A percentile compares a stretch with the other conserved stretches of the same genome.
Evolutionary conservation across 2,797 vertebrate species (phyloP).

Genomic region (Amazonetta brasiliensis): DNA sequence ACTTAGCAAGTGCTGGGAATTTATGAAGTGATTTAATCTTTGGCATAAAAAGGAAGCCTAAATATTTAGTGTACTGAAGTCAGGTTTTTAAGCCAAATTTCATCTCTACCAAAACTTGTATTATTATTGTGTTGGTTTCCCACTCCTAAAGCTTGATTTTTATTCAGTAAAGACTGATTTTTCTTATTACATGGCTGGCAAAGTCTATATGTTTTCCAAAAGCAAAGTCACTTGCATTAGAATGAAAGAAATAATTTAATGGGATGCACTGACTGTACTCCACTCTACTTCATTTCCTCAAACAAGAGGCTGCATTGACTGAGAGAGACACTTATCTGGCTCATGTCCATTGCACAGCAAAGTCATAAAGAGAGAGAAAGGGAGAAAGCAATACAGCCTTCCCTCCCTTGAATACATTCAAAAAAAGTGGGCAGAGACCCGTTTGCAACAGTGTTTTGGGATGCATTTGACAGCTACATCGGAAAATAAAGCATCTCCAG

Average conservation of each 20-base stretch:
- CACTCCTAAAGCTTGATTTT: not conserved
- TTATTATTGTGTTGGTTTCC: not conserved
- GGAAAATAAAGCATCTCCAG: not conserved
- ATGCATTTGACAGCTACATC: not conserved
- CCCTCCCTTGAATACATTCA: slow-evolving; percentile 1
- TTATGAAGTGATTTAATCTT: not conserved
- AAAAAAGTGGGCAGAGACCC: not conserved
- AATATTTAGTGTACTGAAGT: not conserved
- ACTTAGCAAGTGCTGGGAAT: not conserved
- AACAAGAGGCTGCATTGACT: slow-evolving; percentile 55
- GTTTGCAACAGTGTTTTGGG: not conserved
- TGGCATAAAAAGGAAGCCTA: not conserved
- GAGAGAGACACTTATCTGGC: slow-evolving; percentile 36
- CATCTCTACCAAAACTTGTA: not conserved
- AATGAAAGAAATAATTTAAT: slow-evolving; percentile 50
- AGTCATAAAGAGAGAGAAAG: slow-evolving; percentile 18
- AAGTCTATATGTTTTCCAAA: not conserved
- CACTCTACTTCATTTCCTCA: slow-evolving; percentile 17
- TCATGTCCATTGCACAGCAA: not conserved
- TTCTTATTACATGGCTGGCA: not conserved
- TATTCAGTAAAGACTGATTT: not conserved
- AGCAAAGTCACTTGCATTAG: slow-evolving; percentile 14
- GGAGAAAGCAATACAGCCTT: slow-evolving; percentile 12
- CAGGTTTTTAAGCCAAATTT: not conserved
- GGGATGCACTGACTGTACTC: slow-evolving; percentile 18